phyloP scores from a whole-genome alignment of 2,113 vertebrate species.

The Lipotes vexillifer region DNA sequence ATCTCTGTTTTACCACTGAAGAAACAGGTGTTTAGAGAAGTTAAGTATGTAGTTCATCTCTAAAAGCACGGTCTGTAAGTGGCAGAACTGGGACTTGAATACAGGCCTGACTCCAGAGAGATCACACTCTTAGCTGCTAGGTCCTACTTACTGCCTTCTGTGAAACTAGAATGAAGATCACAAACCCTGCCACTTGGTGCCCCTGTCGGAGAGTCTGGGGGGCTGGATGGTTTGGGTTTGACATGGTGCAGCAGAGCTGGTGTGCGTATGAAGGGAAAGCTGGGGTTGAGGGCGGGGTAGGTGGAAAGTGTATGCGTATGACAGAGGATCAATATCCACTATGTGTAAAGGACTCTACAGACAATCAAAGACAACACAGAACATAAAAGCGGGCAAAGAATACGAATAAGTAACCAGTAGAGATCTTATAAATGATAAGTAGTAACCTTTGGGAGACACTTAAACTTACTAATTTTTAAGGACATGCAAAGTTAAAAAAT shows the following conservation, averaged over 20 bases:
- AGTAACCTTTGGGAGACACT: neutral
- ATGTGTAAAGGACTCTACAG: neutral
- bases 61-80: neutral
- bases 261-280: neutral
- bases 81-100: neutral
- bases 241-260: neutral
- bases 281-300: neutral
- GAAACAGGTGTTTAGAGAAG: neutral
- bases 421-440: neutral
- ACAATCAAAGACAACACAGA: neutral
- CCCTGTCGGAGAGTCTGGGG: neutral
- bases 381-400: neutral
- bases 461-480: neutral
- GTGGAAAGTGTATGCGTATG: rapidly evolving
- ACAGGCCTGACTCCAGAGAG: neutral
- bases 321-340: neutral
- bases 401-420: neutral
- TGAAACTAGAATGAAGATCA: neutral
- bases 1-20: neutral
- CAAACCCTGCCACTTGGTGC: neutral
- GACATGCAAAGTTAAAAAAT: neutral
- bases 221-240: neutral
- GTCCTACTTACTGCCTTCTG: neutral
- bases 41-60: neutral
- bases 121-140: neutral